Evolutionary conservation across 2,113 vertebrate species (phyloP), one percentile per base, ranked within the genome.

Genomic region (Crotophaga sulcirostris): DNA sequence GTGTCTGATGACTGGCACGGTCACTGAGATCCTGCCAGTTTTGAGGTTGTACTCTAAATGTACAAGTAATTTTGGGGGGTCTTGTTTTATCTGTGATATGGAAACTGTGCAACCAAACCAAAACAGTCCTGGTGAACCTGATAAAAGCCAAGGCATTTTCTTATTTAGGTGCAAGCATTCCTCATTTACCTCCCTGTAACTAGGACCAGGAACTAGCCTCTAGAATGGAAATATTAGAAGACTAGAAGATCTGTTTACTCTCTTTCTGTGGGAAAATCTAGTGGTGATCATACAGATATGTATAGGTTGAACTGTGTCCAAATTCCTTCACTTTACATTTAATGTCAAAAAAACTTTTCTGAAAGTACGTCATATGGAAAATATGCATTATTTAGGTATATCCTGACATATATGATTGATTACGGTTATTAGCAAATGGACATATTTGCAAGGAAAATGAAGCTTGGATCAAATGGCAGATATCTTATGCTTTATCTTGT

Each of bases 381-480:
- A 80, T 84, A 96, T 72, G 70, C 55, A 28, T 81, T 96, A 84
- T 83, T 92, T 94, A 87, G 51, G 21, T 90, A 80, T 52, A 89
- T 5, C 29, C 38, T 94, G 75, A 74, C 82, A 63, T 81, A 73
- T 60, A 62, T 84, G 28, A 75, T 56, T 95, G 75, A 82, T 94
- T 92, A 82, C 38, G 31, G 59, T 63, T 96, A 66, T 73, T 94
- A 82, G 29, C 31, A 69, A 78, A 95, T 80, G 31, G 12, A 87
- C 36, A 44, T 54, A 76, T 83, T 79, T 96, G 63, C 45, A 93
- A 93, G 67, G 63, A 92, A 93, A 90, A 84, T 0, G 2, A 62
- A 67, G 44, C 62, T 94, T 81, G 34, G 6, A 21, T 93, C 52
- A 52, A 80, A 59, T 56, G 20, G 4, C 52, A 24, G 16, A 55